Evolutionary conservation across 2,888 invertebrate genomes (phyloP).

Genomic region (Hirtodrosophila histrioides): DNA sequence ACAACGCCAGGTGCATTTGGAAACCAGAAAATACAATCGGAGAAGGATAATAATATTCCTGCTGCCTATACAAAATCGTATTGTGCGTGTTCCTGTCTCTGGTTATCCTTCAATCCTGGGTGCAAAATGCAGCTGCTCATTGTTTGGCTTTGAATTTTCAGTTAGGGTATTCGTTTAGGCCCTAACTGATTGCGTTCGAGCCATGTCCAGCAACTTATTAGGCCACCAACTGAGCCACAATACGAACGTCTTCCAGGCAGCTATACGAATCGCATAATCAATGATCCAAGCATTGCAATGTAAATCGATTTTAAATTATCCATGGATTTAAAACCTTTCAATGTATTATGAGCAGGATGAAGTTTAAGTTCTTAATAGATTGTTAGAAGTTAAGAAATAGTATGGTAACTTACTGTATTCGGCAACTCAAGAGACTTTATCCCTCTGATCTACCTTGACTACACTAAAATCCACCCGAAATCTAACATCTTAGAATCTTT

Average conservation of each 20-base stretch:
- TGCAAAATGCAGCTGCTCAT: slow-evolving; percentile 71
- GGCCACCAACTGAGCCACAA: slow-evolving; percentile 51
- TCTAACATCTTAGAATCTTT: no score
- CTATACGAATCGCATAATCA: slow-evolving; percentile 45
- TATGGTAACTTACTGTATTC: no score
- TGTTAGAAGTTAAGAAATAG: no score
- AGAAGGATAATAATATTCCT: slow-evolving; percentile 32
- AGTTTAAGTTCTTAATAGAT: no score
- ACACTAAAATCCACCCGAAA: no score
- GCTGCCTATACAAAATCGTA: slow-evolving; percentile 56
- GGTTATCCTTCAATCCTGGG: slow-evolving; percentile 65
- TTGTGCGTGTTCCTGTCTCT: slow-evolving; percentile 42
- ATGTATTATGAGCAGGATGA: not conserved
- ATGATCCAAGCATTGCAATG: slow-evolving; percentile 33
- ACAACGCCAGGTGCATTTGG: slow-evolving; percentile 68
- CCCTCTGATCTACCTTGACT: no score
- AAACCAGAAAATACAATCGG: slow-evolving; percentile 26
- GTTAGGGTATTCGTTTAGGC: slow-evolving; percentile 3
- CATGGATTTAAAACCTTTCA: not conserved
- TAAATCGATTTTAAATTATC: slow-evolving; percentile 23
- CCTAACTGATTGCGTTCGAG: slow-evolving; percentile 25
- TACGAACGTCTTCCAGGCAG: slow-evolving; percentile 3
- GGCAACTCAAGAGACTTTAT: no score
- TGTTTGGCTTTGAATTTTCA: slow-evolving; percentile 14
- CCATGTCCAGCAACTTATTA: slow-evolving; percentile 37